Evolutionary conservation across 2,113 vertebrate genomes (phyloP).

Genomic region (Gallinago undulata): DNA sequence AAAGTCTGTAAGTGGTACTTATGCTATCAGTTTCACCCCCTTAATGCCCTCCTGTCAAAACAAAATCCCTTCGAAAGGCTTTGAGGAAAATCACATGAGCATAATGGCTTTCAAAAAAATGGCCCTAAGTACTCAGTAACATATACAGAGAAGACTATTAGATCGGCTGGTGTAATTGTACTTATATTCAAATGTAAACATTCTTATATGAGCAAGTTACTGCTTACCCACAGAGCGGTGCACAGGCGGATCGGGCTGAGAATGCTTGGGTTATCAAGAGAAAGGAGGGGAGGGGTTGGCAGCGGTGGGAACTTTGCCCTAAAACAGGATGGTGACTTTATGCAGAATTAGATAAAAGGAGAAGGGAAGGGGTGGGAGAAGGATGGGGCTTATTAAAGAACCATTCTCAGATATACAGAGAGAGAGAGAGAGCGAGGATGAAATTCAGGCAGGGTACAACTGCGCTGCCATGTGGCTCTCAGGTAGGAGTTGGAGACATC

Average conservation of each 20-base stretch:
- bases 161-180: conserved; percentile 77
- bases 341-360: background rate
- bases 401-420: background rate
- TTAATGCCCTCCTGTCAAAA: conserved; percentile 89
- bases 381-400: background rate
- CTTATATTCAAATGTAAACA: conserved; percentile 82
- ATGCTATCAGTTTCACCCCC: conserved; percentile 85
- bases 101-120: conserved; percentile 78
- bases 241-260: background rate
- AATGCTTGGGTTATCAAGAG: background rate
- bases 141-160: conserved; percentile 85
- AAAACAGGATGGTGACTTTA: background rate
- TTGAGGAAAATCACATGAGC: conserved; percentile 81
- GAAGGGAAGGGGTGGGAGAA: background rate
- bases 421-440: background rate
- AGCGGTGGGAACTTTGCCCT: background rate
- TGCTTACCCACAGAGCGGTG: conserved; percentile 21
- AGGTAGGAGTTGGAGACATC: background rate
- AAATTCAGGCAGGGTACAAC: accelerated
- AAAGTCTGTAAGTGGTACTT: conserved; percentile 84
- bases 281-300: background rate
- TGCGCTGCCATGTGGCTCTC: background rate
- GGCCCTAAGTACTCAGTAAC: conserved; percentile 79
- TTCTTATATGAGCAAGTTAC: conserved; percentile 72
- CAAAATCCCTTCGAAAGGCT: conserved; percentile 82